These are phyloP conservation scores for Drosophila helvetica DNA, from an alignment of 2,888 invertebrate genomes.

Conservation along the genomic window DNA sequence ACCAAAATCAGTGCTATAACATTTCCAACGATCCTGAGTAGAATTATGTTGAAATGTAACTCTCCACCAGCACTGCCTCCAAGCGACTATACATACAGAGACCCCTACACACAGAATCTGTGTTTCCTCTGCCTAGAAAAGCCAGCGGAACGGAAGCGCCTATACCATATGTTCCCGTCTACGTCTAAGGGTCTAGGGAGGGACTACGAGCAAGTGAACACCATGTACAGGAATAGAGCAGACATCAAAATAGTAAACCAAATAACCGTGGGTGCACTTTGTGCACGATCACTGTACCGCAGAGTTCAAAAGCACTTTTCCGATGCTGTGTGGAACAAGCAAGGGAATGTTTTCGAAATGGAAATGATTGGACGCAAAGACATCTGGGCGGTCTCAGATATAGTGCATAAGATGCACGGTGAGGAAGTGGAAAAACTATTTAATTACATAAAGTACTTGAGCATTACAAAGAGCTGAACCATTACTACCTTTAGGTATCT, in stretches of 20 bases:
- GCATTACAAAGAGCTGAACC: slow-evolving; percentile 1
- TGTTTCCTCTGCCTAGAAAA: slow-evolving; percentile 30
- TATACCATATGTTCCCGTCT: slow-evolving; percentile 29
- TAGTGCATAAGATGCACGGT: background rate
- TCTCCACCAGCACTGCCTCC: background rate
- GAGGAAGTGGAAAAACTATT: slow-evolving; percentile 12
- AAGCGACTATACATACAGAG: background rate
- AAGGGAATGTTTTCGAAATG: slow-evolving; percentile 29
- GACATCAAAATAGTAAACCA: slow-evolving; percentile 11
- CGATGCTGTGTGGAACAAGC: slow-evolving; percentile 28
- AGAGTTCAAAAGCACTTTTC: slow-evolving; percentile 19
- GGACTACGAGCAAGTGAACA: background rate
- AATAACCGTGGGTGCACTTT: slow-evolving; percentile 2
- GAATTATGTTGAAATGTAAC: slow-evolving; percentile 18
- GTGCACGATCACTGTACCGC: slow-evolving; percentile 29
- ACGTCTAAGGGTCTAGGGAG: background rate
- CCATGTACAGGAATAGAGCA: slow-evolving; percentile 25
- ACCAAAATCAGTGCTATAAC: slow-evolving; percentile 13
- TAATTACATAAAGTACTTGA: slow-evolving; percentile 27
- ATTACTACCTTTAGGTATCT: background rate
- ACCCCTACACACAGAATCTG: background rate
- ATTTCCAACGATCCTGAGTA: slow-evolving; percentile 28
- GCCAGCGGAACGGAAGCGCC: slow-evolving; percentile 16
- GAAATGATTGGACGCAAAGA: background rate
- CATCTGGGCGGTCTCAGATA: background rate